phyloP scores from a whole-genome alignment of 1,140 invertebrate species.

The Probaryconus sp. region DNA sequence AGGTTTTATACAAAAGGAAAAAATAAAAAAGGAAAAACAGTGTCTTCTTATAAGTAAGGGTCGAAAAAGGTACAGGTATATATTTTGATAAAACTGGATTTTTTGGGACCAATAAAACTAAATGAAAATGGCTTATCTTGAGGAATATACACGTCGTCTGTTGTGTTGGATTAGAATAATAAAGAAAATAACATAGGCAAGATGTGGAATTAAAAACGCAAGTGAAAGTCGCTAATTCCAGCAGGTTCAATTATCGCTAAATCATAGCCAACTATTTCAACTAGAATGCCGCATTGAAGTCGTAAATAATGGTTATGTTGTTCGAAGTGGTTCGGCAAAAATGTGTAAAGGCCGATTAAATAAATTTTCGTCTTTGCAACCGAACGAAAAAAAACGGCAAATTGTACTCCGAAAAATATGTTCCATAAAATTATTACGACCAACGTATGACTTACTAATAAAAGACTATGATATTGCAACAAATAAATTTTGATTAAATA shows the following conservation, averaged over 20 bases:
- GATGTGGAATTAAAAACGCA: constrained; percentile 25
- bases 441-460: constrained; percentile 4
- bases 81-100: too few species aligned
- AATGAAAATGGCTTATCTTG: too few species aligned
- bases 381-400: not conserved
- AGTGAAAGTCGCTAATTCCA: constrained; percentile 58
- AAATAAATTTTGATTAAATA: constrained; percentile 37
- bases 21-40: constrained; percentile 23
- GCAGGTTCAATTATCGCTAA: constrained; percentile 52
- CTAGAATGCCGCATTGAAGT: constrained; percentile 21
- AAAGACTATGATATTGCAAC: constrained; percentile 3
- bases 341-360: constrained; percentile 6
- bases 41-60: constrained; percentile 7
- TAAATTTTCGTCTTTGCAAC: constrained; percentile 33
- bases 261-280: constrained; percentile 42
- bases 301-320: constrained; percentile 39
- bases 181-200: constrained; percentile 6
- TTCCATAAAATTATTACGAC: constrained; percentile 12
- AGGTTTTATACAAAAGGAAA: not conserved
- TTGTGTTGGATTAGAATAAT: not conserved
- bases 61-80: constrained; percentile 23
- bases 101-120: too few species aligned
- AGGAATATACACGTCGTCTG: not conserved
- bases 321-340: constrained; percentile 2
- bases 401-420: constrained; percentile 1